Percentiles rank a stretch among this genome's conserved stretches.
phyloP scores from a whole-genome alignment of 2,888 invertebrate genomes.

The Tineola bisselliella region DNA sequence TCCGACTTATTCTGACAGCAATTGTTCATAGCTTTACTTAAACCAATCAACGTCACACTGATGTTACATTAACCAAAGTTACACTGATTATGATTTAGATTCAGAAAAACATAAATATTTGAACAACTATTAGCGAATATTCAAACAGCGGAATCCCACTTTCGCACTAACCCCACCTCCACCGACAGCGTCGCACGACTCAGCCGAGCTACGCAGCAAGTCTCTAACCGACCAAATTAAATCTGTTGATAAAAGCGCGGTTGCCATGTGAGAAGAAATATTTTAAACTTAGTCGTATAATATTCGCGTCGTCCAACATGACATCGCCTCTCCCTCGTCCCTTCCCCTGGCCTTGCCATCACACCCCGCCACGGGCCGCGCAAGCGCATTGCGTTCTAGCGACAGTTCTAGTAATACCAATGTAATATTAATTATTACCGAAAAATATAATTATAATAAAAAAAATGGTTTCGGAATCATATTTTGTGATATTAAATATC shows the following conservation, averaged over 20 bases:
- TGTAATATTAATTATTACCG: background rate
- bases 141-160: conserved; percentile 29
- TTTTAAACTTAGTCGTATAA: conserved; percentile 44
- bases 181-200: conserved; percentile 61
- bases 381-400: conserved; percentile 55
- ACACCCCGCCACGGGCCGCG: conserved; percentile 41
- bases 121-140: background rate
- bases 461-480: background rate
- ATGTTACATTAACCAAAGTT: background rate
- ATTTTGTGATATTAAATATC: too few relatives aligned
- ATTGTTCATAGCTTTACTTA: conserved; percentile 13
- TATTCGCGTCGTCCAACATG: conserved; percentile 60
- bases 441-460: background rate
- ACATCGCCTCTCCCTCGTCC: conserved; percentile 49
- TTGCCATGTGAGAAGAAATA: conserved; percentile 17
- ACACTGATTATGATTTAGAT: background rate
- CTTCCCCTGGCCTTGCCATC: conserved; percentile 58
- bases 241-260: conserved; percentile 16
- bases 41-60: background rate
- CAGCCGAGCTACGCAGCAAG: conserved; percentile 53
- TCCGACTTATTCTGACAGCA: conserved; percentile 55
- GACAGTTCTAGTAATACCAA: conserved; percentile 47
- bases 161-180: conserved; percentile 55
- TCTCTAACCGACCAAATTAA: conserved; percentile 31
- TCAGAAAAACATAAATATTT: background rate